Base-by-base conservation (phyloP, 2,113 vertebrate genomes). In the Aix galericulata region DNA sequence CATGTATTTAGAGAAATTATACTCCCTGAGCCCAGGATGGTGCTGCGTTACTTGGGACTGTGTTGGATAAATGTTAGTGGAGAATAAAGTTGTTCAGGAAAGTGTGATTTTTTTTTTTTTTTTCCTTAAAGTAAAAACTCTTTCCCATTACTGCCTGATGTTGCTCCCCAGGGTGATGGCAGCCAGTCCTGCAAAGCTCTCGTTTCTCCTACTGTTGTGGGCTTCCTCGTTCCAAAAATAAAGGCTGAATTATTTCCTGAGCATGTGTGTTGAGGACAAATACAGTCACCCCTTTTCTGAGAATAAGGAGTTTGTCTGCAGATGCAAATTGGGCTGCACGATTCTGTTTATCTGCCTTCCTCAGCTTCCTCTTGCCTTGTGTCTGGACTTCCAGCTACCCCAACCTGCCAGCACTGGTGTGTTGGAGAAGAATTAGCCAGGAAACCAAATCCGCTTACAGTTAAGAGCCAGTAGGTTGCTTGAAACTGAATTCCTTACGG, bases 221-320 rank as follows among this genome's bases (percentile, higher is more conserved):
- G 23, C 21, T 92, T 92, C 66, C 34, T 58, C 76, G 40, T 53
- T 92, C 53, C 36, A 72, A 81, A 81, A 88, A 72, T 32, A 67
- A 91, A 68, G 13, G 20, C 20, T 88, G 91, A 58, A 62, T 82
- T 92, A 82, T 91, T 93, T 91, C 73, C 90, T 75, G 15, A 72
- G 23, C 8, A 9, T 50, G 69, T 17, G 4, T 58, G 64, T 74
- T 25, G 46, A 56, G 60, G 42, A 34, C 31, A 38, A 40, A 88
- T 17, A 53, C 68, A 34, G 31, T 80, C 94, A 32, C 18, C 72
- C 55, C 22, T 82, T 13, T 82, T 78, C 46, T 77, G 42, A 82
- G n/a, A 72, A 78, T 42, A 78, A 29, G 11, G 11, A 60, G 31
- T 48, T 84, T 66, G 32, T 94, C 16, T 72, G 56, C 14, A 48